Base-by-base conservation (phyloP, 2,113 vertebrate genomes). In the Amazona guildingii region DNA sequence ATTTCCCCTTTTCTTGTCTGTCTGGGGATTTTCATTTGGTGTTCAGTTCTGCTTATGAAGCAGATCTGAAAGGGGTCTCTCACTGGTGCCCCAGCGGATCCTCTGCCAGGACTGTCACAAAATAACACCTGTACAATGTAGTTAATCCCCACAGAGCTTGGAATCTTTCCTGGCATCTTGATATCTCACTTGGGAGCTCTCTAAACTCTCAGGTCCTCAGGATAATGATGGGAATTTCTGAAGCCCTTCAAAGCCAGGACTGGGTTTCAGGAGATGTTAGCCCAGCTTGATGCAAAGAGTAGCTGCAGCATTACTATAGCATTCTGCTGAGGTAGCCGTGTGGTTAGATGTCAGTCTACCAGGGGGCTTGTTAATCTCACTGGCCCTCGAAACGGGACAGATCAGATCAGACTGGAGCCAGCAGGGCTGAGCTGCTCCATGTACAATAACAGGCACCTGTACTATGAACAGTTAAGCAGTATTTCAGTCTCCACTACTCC, bases 1-100 rank as follows among this genome's bases (percentile, higher is more conserved):
- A 33, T 70, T 66, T 68, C 2, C 29, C 54, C 54, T 59, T 64
- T 64, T 33, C 25, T 33, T 48, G 5, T 37, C 59, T 19, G 10
- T 11, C 31, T 25, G 12, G 23, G 5, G 2, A 0, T 7, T 52
- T 51, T 52, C n/a, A 6, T 16, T 75, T 39, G 21, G 5, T 46
- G 86, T 70, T 77, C 29, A 20, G 54, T 33, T n/a, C 64, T 67
- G 16, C 13, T 77, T 54, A n/a, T 28, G 80, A 67, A 62, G 64
- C 13, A 62, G 82, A 62, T 8, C 17, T 44, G 27, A 83, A 55
- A 55, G 31, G 29, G 54, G 29, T 19, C 54, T 33, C 29, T 55
- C 54, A 55, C 29, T 55, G 18, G 18, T 33, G 31, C 17, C 44
- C 6, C 52, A 62, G 3, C 10, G 29, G 51, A n/a, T 3, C 20